Evolutionary conservation across 2,797 vertebrate genomes (phyloP).

Genomic region (Cynopterus sphinx): DNA sequence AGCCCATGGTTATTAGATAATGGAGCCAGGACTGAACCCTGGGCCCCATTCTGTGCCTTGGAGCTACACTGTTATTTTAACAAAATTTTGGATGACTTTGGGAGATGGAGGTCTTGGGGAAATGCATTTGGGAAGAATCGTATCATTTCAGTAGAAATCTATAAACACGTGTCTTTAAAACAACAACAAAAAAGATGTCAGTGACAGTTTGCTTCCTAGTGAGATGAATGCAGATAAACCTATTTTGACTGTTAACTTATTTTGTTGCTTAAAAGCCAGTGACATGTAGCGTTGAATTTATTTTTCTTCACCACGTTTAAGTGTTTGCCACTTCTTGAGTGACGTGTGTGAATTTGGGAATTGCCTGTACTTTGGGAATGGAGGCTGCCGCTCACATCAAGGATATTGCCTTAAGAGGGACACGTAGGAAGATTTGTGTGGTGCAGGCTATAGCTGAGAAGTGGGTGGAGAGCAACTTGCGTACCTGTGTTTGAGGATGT

Average conservation of each 20-base stretch:
- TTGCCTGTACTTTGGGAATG: conserved; percentile 49
- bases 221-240: conserved; percentile 70
- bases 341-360: conserved; percentile 71
- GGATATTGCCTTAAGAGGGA: not conserved
- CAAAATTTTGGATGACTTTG: conserved; percentile 38
- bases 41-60: not conserved
- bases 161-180: conserved; percentile 45
- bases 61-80: not conserved
- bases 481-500: not conserved
- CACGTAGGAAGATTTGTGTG: not conserved
- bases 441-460: not conserved
- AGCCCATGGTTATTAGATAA: not conserved
- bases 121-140: not conserved
- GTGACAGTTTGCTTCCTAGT: conserved; percentile 59
- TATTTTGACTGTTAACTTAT: conserved; percentile 80
- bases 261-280: conserved; percentile 76
- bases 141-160: conserved; percentile 55
- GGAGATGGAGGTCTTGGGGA: not conserved
- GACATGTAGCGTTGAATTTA: conserved; percentile 68
- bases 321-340: conserved; percentile 73
- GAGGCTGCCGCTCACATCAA: not conserved
- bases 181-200: conserved; percentile 8
- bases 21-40: not conserved
- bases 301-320: conserved; percentile 71
- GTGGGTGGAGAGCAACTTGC: rapidly evolving